A percentile compares a stretch with the other conserved stretches of the same genome.
phyloP scores from a whole-genome alignment of 2,113 vertebrate species.

The Nothocercus nigrocapillus region DNA sequence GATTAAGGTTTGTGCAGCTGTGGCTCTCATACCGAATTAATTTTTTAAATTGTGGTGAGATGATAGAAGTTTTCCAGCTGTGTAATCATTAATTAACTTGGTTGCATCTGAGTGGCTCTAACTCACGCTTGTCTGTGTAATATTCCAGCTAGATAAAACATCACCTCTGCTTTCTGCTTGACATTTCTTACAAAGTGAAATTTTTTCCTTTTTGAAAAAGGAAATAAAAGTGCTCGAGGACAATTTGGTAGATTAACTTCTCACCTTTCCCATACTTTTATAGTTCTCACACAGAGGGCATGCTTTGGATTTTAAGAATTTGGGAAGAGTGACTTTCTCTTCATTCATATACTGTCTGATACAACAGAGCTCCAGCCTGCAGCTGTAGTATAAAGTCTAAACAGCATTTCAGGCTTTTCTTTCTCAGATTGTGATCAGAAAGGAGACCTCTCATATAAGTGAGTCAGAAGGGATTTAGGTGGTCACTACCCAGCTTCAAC shows the following conservation, averaged over 20 bases:
- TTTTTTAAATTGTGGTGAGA: constrained; percentile 62
- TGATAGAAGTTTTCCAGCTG: constrained; percentile 71
- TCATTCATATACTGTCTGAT: background rate
- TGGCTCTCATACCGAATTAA: constrained; percentile 61
- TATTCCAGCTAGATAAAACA: constrained; percentile 17
- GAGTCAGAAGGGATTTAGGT: background rate
- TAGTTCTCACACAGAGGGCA: background rate
- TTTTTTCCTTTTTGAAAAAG: background rate
- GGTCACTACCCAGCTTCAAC: background rate
- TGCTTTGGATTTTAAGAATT: background rate
- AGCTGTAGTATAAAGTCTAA: background rate
- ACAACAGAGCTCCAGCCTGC: background rate
- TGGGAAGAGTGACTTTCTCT: background rate
- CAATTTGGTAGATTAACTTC: background rate
- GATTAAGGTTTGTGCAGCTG: constrained; percentile 63
- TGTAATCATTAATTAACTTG: constrained; percentile 73
- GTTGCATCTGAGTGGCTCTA: constrained; percentile 55
- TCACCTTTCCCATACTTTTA: background rate
- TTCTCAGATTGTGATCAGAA: background rate
- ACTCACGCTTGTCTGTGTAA: constrained; percentile 38
- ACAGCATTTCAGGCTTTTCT: background rate
- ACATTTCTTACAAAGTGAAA: background rate
- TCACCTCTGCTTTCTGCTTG: background rate
- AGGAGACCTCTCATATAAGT: background rate
- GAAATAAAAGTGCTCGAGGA: background rate